Evolutionary conservation across 2,797 vertebrate species (phyloP), one percentile per base, ranked within the genome.

Genomic region (Champsocephalus esox): DNA sequence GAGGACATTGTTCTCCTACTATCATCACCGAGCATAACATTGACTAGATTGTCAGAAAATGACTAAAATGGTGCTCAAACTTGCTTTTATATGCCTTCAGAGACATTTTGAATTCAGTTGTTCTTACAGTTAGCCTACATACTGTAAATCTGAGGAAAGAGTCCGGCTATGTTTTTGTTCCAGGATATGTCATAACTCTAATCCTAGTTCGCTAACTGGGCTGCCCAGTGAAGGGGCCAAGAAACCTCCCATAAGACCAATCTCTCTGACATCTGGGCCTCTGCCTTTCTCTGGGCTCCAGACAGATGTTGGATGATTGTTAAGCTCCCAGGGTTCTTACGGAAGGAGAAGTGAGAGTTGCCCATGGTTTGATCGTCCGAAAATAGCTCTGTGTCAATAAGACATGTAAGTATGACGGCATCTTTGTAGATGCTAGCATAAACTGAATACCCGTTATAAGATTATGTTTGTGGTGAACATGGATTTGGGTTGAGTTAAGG

Each of bases 171-270:
- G 67, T 83, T 80, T 38, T 82, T 78, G 63, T 76, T 78, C 63
- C 64, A 55, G 75, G 80, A 70, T 76, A 73, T 87, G 85, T 77
- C 78, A 16, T 75, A 82, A 84, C 82, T 78, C 54, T 92, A 91
- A 92, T 92, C 92, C 84, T 70, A 87, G 85, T 86, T 89, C 78
- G 81, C 81, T 89, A 75, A 86, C 90, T 81, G 83, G 88, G 85
- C 82, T 80, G 86, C 84, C 87, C 81, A 81, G 89, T 90, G 64
- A 81, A 85, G 73, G 79, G 83, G 87, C 88, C 90, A 91, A 89
- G 89, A 89, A 87, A 64, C 80, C 82, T 87, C 79, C 89, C 84
- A 92, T 92, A 92, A 93, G 87, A 92, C 92, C 93, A 93, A 91
- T 91, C 88, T 81, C 66, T 60, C 70, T 70, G 81, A 92, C 92